Base-by-base conservation (phyloP, 1,140 invertebrate genomes). In the Camponotus pennsylvanicus region DNA sequence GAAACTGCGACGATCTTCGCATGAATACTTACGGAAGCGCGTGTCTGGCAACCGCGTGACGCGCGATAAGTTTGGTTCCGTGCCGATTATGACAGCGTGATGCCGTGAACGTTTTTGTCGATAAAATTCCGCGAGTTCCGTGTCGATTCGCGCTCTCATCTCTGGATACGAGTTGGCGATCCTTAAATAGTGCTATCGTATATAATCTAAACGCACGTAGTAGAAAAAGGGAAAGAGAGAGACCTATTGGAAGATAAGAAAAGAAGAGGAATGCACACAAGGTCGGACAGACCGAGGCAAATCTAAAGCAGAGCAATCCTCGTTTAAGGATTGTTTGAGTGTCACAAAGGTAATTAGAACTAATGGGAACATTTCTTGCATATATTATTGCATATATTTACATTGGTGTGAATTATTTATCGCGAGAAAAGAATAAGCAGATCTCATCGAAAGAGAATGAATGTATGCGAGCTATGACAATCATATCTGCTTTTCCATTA, bases 31-130 rank as follows among this genome's bases (percentile, higher is more conserved):
- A 45, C 21, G 64, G 45, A 27, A 45, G 40, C 42, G 32, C 42
- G 27, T 27, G 27, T 27, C 67, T 45, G 37, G 45, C 9, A n/a
- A 40, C 64, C 34, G 27, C 21, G 57, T 34, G 75, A 42, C 49
- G 40, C 69, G 64, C 61, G 76, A 86, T 27, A 78, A 76, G 61
- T 32, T 37, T 32, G 71, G 71, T 85, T 85, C 82, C 82, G 82
- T 77, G 82, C 59, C 52, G 55, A 66, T 85, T 85, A 66, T 66
- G 59, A 66, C 42, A 11, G 32, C 32, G 59, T 42, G 71, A 42
- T 27, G 40, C 70, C 59, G 82, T 75, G 57, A 78, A 85, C 61
- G 70, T 85, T 85, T 49, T 34, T 32, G 45, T 78, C 73, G 82
- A 85, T 78, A 66, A 55, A 63, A 5, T 64, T 77, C n/a, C 59